phyloP scores from a whole-genome alignment of 1,140 invertebrate species.

The Procambarus clarkii region DNA sequence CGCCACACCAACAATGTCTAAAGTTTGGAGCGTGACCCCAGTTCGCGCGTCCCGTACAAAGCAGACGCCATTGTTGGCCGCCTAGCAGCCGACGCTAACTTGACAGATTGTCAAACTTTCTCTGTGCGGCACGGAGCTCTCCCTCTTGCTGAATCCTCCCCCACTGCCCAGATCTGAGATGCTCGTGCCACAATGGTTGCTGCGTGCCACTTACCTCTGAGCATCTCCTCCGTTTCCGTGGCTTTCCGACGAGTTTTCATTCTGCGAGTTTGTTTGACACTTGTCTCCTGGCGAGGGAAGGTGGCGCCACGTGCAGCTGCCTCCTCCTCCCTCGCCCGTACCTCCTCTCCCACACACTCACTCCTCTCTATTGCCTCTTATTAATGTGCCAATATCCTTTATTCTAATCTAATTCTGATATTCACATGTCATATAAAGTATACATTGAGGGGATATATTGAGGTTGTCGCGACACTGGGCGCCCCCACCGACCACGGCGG shows the following conservation, averaged over 20 bases:
- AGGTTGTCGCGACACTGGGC: background rate
- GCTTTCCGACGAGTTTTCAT: conserved; percentile 66
- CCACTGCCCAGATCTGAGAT: background rate
- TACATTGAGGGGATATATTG: background rate
- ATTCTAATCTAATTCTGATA: background rate
- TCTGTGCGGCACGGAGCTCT: background rate
- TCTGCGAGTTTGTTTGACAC: conserved; percentile 45
- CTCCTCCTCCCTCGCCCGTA: too few relatives aligned
- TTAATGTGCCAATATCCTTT: background rate
- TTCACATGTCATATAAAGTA: background rate
- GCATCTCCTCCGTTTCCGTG: conserved; percentile 10
- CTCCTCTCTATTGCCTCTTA: background rate
- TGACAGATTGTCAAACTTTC: conserved; percentile 66
- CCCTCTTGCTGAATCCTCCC: background rate
- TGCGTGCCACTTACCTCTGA: conserved; percentile 15
- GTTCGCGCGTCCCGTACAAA: conserved; percentile 59
- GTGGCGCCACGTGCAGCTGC: conserved; percentile 35
- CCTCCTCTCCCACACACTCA: background rate
- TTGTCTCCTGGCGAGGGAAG: conserved; percentile 48
- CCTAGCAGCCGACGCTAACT: conserved; percentile 58
- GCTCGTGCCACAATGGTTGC: background rate
- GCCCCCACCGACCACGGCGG: background rate
- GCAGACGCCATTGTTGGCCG: conserved; percentile 57
- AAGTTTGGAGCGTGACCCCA: conserved; percentile 18
- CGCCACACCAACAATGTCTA: background rate